These are phyloP conservation scores for Halichondria panicea DNA, from an alignment of 37 sponge, comb jelly and placozoan genomes.

Conservation along the genomic window DNA sequence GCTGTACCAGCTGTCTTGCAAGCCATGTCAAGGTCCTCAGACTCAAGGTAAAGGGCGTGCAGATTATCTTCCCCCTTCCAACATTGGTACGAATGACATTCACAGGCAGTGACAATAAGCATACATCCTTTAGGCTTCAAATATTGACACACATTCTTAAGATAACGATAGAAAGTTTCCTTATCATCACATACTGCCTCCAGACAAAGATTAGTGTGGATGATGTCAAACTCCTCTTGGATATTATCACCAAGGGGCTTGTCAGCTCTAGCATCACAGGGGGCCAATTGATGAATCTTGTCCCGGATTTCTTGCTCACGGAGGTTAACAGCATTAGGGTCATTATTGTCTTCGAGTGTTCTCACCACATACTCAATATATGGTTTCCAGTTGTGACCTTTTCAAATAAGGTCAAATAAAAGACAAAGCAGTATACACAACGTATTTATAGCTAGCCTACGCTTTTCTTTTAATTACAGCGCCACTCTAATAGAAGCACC, in stretches of 20 bases:
- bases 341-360: not conserved
- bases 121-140: constrained; percentile 17
- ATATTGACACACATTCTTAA: not conserved
- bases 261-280: not conserved
- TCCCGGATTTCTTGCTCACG: constrained; percentile 4
- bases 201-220: constrained; percentile 22
- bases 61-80: not conserved
- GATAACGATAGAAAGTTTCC: not conserved
- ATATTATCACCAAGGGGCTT: not conserved
- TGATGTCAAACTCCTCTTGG: not conserved
- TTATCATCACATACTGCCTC: constrained; percentile 8
- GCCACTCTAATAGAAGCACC: too few relatives aligned
- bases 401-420: too few relatives aligned
- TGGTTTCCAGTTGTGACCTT: constrained; percentile 23
- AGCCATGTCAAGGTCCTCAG: not conserved
- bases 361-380: constrained; percentile 17
- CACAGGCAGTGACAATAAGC: constrained; percentile 17
- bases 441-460: too few relatives aligned
- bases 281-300: constrained; percentile 6
- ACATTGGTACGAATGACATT: constrained; percentile 19
- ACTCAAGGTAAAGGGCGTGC: constrained; percentile 5
- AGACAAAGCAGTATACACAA: too few relatives aligned
- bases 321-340: not conserved
- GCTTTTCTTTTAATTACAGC: too few relatives aligned
- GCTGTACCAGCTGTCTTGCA: constrained; percentile 18